phyloP scores from a whole-genome alignment of 2,113 vertebrate species.

The Heliornis fulica region DNA sequence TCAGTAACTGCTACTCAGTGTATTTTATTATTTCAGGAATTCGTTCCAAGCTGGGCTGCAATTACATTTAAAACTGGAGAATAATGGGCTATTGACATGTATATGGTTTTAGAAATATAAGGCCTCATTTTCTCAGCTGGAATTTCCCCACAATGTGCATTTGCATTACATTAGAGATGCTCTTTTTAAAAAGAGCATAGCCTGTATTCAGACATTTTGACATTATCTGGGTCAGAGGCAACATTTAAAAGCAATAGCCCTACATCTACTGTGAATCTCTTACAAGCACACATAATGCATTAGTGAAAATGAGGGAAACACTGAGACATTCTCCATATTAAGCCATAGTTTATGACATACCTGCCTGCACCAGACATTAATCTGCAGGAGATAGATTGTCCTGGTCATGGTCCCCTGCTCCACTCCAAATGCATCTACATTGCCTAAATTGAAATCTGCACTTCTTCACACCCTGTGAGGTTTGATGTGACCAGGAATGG shows the following conservation, averaged over 20 bases:
- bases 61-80: constrained; percentile 79
- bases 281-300: constrained; percentile 55
- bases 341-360: constrained; percentile 75
- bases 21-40: constrained; percentile 81
- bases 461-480: constrained; percentile 54
- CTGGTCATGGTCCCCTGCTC: constrained; percentile 67
- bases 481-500: constrained; percentile 64
- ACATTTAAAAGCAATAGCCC: constrained; percentile 73
- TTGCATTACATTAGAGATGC: constrained; percentile 81
- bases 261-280: constrained; percentile 56
- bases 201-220: constrained; percentile 74
- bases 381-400: constrained; percentile 73
- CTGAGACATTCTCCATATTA: constrained; percentile 42
- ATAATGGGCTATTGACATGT: constrained; percentile 83
- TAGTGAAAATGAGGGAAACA: constrained; percentile 58
- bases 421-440: constrained; percentile 61
- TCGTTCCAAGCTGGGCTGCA: constrained; percentile 74
- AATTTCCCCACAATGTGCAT: constrained; percentile 79
- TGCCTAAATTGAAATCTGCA: constrained; percentile 77
- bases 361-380: constrained; percentile 73
- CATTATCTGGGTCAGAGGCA: constrained; percentile 79
- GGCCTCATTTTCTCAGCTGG: constrained; percentile 82
- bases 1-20: constrained; percentile 62
- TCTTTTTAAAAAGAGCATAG: constrained; percentile 72
- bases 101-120: constrained; percentile 83